Conservation (phyloP, 2,888 invertebrate species). For the Napeogenes inachia region DNA sequence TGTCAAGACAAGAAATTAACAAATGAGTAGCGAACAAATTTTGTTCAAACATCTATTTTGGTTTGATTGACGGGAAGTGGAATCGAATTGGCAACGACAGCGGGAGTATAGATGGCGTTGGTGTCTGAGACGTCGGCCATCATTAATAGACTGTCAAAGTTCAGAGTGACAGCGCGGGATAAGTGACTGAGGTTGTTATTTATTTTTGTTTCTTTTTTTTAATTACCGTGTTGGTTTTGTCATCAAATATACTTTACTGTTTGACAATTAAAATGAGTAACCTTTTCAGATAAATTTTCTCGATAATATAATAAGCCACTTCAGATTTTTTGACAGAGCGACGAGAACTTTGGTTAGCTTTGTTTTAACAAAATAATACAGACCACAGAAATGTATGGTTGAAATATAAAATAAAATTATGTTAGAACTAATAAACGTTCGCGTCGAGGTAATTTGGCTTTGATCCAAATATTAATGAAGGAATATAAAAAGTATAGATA, state of each 20-base stretch:
- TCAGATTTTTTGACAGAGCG: no score
- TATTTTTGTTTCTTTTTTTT: no score
- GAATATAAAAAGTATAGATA: conserved; percentile 49
- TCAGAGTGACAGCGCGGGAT: conserved; percentile 34
- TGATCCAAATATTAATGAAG: conserved; percentile 62
- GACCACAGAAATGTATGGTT: conserved; percentile 18
- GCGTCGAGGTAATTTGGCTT: conserved; percentile 46
- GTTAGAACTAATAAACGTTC: conserved; percentile 27
- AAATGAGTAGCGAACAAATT: conserved; percentile 30
- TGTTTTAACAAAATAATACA: conserved; percentile 11
- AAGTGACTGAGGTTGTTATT: no score
- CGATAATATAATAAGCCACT: neutral
- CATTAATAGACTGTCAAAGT: conserved; percentile 49
- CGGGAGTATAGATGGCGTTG: conserved; percentile 41
- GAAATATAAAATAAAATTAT: conserved; percentile 26
- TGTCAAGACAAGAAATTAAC: conserved; percentile 31
- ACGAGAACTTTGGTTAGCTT: neutral
- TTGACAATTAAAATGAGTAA: no score
- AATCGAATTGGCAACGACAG: conserved; percentile 45
- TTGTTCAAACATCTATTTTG: conserved; percentile 34
- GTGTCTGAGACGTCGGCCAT: conserved; percentile 37
- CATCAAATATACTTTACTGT: no score
- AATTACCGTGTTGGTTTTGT: no score
- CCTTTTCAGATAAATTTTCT: neutral
- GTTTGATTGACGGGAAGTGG: conserved; percentile 38